These are phyloP conservation scores for Cylindroiulus punctatus DNA, from an alignment of 2,888 invertebrate genomes.

Conservation along the genomic window DNA sequence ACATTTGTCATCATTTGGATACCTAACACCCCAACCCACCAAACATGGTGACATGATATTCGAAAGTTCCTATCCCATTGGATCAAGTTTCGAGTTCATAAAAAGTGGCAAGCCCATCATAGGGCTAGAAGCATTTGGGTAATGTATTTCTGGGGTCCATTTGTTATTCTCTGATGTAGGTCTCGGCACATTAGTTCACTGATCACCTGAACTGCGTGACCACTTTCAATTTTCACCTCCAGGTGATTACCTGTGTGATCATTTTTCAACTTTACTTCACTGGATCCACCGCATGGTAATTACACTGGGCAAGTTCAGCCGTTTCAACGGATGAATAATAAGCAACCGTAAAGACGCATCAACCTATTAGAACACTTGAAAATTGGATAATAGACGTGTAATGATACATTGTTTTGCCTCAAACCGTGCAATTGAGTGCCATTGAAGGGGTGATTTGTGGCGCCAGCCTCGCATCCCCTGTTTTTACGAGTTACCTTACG, in stretches of 20 bases:
- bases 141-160: not conserved
- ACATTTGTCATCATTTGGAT: too few relatives aligned
- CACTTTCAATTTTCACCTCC: not conserved
- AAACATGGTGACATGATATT: too few relatives aligned
- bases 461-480: not conserved
- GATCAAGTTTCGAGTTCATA: not conserved
- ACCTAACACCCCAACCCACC: too few relatives aligned
- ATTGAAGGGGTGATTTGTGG: constrained; percentile 42
- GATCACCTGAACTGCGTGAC: not conserved
- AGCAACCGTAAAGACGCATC: not conserved
- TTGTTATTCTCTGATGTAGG: not conserved
- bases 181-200: not conserved
- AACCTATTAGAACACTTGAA: not conserved
- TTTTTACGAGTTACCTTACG: not conserved
- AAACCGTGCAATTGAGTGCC: constrained; percentile 11
- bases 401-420: constrained; percentile 26
- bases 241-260: not conserved
- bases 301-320: not conserved
- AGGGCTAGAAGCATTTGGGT: not conserved
- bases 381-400: constrained; percentile 20
- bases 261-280: not conserved
- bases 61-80: too few relatives aligned
- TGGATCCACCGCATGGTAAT: not conserved
- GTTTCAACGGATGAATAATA: not conserved
- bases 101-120: not conserved